A percentile compares a stretch with the other conserved stretches of the same genome.
These are phyloP conservation scores for Cinara cedri DNA, from an alignment of 2,888 invertebrate genomes.

Conservation along the genomic window DNA sequence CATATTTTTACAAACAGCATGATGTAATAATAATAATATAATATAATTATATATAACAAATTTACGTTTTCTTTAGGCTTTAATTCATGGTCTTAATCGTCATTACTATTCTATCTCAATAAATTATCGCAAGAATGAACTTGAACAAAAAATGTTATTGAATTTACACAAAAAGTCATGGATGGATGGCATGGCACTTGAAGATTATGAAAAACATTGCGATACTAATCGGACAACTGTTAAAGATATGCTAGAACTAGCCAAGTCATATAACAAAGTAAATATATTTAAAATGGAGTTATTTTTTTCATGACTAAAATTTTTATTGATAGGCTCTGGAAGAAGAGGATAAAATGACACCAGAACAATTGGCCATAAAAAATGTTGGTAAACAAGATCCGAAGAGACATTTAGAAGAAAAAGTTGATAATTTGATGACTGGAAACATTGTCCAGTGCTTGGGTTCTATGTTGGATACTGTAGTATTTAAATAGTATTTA, in stretches of 20 bases:
- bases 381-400: conserved; percentile 99
- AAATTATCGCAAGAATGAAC: conserved; percentile 97
- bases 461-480: conserved; percentile 94
- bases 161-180: conserved; percentile 99
- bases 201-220: conserved; percentile 92
- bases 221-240: conserved; percentile 92
- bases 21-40: no score
- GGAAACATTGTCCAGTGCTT: conserved; percentile 97
- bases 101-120: conserved; percentile 99
- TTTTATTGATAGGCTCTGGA: conserved; percentile 75
- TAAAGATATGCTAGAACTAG: conserved; percentile 93
- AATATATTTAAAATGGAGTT: neutral
- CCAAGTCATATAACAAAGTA: conserved; percentile 95
- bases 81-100: conserved; percentile 97
- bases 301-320: conserved; percentile 6
- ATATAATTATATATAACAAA: neutral
- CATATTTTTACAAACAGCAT: conserved; percentile 13
- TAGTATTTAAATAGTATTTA: conserved; percentile 78
- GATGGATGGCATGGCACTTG: conserved; percentile 93
- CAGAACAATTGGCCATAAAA: conserved; percentile 97
- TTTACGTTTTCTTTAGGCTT: conserved; percentile 69
- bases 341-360: conserved; percentile 99
- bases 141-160: conserved; percentile 98
- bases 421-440: conserved; percentile 95
- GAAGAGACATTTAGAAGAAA: conserved; percentile 98